phyloP scores from a whole-genome alignment of 2,797 vertebrate species.

The Sternotherus odoratus region DNA sequence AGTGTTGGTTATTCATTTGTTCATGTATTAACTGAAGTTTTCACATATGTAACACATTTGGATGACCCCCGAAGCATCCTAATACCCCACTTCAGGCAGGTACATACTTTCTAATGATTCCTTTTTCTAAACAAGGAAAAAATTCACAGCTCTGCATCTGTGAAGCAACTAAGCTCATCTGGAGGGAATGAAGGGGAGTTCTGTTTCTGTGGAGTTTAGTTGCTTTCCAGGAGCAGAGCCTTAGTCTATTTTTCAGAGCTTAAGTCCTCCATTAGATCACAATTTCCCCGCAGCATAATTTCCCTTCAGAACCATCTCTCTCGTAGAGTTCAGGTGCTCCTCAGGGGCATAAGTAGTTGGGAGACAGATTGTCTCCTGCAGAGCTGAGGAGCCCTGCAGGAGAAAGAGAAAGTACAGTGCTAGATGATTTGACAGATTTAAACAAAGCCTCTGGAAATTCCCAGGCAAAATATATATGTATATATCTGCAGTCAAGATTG shows the following conservation, averaged over 20 bases:
- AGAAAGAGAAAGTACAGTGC: not conserved
- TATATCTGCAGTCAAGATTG: not conserved
- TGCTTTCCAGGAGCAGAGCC: not conserved
- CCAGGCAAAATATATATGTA: not conserved
- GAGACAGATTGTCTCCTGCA: not conserved
- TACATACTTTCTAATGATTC: not conserved
- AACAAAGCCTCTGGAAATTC: not conserved
- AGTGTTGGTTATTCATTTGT: rapidly evolving
- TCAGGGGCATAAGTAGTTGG: not conserved
- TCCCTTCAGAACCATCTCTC: not conserved
- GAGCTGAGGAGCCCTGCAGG: not conserved
- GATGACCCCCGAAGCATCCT: rapidly evolving
- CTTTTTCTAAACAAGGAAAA: not conserved
- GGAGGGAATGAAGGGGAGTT: not conserved
- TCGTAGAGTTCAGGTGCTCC: not conserved
- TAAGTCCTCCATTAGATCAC: not conserved
- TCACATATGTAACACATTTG: rapidly evolving
- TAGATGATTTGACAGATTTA: not conserved
- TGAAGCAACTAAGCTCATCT: not conserved
- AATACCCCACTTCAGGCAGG: rapidly evolving
- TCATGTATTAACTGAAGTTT: not conserved
- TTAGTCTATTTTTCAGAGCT: not conserved
- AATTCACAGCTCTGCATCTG: rapidly evolving
- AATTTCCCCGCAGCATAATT: not conserved
- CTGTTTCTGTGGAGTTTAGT: not conserved